A percentile compares a stretch with the other conserved stretches of the same genome.
phyloP scores from a whole-genome alignment of 2,113 vertebrate genomes.

The Tragelaphus buxtoni region DNA sequence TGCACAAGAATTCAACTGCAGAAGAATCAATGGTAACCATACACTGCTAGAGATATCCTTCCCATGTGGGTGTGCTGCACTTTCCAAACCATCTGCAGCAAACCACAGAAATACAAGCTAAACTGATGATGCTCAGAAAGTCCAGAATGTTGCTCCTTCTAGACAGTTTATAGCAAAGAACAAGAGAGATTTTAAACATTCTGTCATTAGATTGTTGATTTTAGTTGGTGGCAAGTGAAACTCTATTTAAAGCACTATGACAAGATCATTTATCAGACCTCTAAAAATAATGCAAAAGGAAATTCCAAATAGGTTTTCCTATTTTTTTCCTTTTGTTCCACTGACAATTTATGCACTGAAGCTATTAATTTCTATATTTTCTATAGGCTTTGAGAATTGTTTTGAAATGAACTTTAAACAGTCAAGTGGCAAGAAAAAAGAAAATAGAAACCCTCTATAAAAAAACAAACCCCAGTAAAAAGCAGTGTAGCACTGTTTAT shows the following conservation, averaged over 20 bases:
- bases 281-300: slow-evolving; percentile 47
- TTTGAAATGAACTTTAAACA: slow-evolving; percentile 42
- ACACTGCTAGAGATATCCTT: background rate
- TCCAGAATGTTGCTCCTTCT: background rate
- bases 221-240: slow-evolving; percentile 53
- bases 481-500: background rate
- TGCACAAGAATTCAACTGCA: background rate
- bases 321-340: background rate
- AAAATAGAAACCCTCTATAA: background rate
- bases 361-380: slow-evolving; percentile 23
- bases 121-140: background rate
- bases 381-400: background rate
- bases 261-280: slow-evolving; percentile 19
- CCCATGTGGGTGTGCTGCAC: background rate
- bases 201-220: slow-evolving; percentile 49
- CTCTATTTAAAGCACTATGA: slow-evolving; percentile 12
- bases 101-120: background rate
- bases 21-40: background rate
- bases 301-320: slow-evolving; percentile 4
- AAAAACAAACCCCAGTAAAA: background rate
- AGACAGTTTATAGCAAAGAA: background rate
- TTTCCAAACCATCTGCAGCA: background rate
- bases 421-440: background rate
- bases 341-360: background rate
- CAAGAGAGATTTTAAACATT: slow-evolving; percentile 40